Evolutionary conservation across 2,888 invertebrate genomes (phyloP), one percentile per base, ranked within the genome.

Genomic region (Scaptodrosophila latifasciaeformis): DNA sequence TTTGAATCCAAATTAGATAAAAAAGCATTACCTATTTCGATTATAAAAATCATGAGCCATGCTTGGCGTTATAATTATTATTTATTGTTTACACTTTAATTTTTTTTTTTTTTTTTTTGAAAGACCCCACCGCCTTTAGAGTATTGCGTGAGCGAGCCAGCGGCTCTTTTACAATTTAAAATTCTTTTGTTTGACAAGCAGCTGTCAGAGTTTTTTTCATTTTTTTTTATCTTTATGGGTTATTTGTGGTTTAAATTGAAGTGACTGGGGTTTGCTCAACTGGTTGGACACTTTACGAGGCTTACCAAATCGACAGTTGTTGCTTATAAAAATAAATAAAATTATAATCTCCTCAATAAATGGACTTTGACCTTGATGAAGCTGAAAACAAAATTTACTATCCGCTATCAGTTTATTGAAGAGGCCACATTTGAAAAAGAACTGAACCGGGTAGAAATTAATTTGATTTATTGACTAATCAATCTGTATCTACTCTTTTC

Each of bases 11-110:
- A n/a, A n/a, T n/a, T n/a, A n/a, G n/a, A n/a, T n/a, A 5, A 27
- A 27, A 27, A 6, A 7, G 39, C 39, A 51, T 55, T 54, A 40
- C 49, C 59, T 44, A 62, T 76, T 68, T 67, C 62, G 67, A 75
- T 67, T 70, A 74, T 60, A 30, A 30, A 30, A 56, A 62, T 47
- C 43, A 57, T 49, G 62, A 43, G 46, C 50, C 2, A 30, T 21
- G 37, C 37, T 40, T 46, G 48, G 54, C 54, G 59, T 56, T 54
- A 43, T 70, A 58, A 75, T 74, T 55, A 59, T 70, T 64, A 65
- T 70, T 78, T 71, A 75, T 70, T 67, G 54, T 71, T 70, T 71
- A 62, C 71, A 67, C 78, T 55, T 65, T 34, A 74, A 70, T 67
- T 61, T 77, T 71, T 74, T 57, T 3, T 35, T 4, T 17, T 37